Conservation (phyloP, 2,113 vertebrate species). For the Nothoprocta pentlandii region DNA sequence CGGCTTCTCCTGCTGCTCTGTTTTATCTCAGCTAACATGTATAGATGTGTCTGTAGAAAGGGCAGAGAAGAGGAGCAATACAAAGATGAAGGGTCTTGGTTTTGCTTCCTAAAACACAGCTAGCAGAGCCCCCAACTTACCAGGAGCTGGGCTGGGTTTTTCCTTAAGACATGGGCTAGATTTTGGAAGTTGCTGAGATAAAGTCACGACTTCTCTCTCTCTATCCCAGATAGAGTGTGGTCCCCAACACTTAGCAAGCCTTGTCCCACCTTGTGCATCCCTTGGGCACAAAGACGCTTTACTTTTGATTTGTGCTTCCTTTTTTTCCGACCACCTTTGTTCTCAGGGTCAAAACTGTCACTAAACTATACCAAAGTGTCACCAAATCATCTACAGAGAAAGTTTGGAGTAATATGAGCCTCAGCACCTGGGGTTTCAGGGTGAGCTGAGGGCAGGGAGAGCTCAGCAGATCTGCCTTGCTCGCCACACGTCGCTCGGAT, state of each 20-base stretch:
- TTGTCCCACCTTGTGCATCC: neutral
- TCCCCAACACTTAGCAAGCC: neutral
- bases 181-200: neutral
- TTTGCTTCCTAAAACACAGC: neutral
- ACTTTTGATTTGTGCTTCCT: neutral
- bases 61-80: neutral
- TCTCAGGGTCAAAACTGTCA: neutral
- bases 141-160: neutral
- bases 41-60: neutral
- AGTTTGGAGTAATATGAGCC: neutral
- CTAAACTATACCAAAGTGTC: neutral
- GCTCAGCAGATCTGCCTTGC: slow-evolving; percentile 4
- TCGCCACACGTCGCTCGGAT: neutral
- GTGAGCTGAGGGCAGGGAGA: neutral
- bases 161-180: slow-evolving; percentile 1
- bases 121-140: neutral
- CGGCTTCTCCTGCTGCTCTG: neutral
- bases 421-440: neutral
- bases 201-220: neutral
- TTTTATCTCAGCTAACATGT: neutral
- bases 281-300: neutral
- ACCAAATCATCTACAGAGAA: neutral
- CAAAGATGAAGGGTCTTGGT: neutral
- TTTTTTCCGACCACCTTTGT: neutral
- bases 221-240: neutral